Evolutionary conservation across 30 jellyfish, hydroid and myxozoan genomes (phyloP), one percentile per base, ranked within the genome.

Genomic region (Mastigias papua): DNA sequence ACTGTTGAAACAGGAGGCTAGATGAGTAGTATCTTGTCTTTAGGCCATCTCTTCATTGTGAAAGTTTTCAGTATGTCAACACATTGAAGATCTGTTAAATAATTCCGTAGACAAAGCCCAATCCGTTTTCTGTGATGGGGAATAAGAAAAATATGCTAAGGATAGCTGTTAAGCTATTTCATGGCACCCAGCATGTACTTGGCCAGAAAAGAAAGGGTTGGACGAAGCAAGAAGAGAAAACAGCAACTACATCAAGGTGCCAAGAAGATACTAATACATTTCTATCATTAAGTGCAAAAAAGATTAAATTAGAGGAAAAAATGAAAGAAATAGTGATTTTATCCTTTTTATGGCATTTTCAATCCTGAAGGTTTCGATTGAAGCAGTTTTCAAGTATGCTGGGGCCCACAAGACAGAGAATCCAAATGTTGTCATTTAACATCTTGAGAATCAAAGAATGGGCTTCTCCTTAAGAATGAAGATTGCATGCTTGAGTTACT

Each of bases 101-200:
- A 31, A 1, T 34, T 37, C 23, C 1, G 28, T 30, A 2, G 27
- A 27, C 33, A 31, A 70, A 11, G 30, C 31, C 42, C 57, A 23
- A 5, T 70, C 17, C 16, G 33, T 31, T 31, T 37, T 70, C 33
- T 7, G 19, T n/a, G 1, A 70, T 70, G 82, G 82, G 82, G 31
- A 70, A 37, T 32, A 31, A 70, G 27, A 23, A 70, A 63, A 70
- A 70, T 42, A 32, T 19, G 82, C 33, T 6, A 13, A 30, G 26
- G 42, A 48, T n/a, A 70, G 19, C 26, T 70, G 61, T 30, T 28
- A 70, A 70, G 64, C 5, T 42, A 70, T 70, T 70, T 70, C 82
- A n/a, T 70, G 82, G 82, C 33, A 70, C 29, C 34, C 82, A 70
- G 42, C 57, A 70, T 70, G 82, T 23, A 70, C 10, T 32, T 70